Evolutionary conservation across 2,797 vertebrate genomes (phyloP).

Genomic region (Macropus fuliginosus): DNA sequence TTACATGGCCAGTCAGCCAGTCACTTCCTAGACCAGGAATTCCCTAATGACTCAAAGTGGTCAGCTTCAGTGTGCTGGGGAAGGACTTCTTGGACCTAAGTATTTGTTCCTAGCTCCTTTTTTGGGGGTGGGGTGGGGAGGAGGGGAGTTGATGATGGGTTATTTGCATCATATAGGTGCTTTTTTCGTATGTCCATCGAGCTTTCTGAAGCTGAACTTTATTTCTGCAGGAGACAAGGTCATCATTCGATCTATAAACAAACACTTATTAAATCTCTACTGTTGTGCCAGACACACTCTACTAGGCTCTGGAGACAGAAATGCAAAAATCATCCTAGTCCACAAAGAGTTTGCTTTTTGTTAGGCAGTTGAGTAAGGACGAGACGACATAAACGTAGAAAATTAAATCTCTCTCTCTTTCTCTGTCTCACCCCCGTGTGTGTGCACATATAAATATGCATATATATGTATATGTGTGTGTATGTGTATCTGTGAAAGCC

Average conservation of each 20-base stretch:
- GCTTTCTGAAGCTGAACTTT: not conserved
- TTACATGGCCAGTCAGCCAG: not conserved
- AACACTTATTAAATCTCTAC: not conserved
- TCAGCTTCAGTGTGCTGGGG: not conserved
- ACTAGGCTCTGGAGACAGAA: not conserved
- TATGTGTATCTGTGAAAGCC: not conserved
- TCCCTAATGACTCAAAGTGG: not conserved
- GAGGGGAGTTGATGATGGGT: not conserved
- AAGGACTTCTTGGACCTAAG: not conserved
- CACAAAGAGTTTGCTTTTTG: not conserved
- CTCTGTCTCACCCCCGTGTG: no score
- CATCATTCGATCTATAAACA: not conserved
- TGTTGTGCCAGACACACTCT: not conserved
- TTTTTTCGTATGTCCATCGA: not conserved
- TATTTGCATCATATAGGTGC: not conserved
- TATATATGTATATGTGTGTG: no score
- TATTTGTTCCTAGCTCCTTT: not conserved
- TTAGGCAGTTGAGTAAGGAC: not conserved
- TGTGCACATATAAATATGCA: no score
- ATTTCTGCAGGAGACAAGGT: not conserved
- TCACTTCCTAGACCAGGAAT: not conserved
- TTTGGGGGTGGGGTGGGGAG: not conserved
- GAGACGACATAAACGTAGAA: not conserved
- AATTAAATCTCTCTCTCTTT: not conserved
- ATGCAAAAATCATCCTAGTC: not conserved